Base-by-base conservation (phyloP, 2,888 invertebrate genomes). In the Abrostola tripartita region DNA sequence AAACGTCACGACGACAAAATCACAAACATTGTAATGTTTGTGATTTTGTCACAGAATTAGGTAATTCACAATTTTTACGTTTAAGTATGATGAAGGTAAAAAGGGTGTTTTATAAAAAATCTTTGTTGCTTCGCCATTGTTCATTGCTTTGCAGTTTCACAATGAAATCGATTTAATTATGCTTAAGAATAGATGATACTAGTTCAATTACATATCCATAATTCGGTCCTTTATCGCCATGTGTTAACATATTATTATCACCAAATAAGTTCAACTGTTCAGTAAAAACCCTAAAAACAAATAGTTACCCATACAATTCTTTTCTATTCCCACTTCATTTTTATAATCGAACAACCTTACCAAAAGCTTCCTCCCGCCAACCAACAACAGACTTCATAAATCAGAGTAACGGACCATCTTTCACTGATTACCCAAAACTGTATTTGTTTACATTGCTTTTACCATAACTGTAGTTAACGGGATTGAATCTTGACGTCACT, bases 341-440 rank as follows among this genome's bases (percentile, higher is more conserved):
- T 53, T 54, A 57, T 67, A 63, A 64, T 65, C 42, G n/a, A 65
- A 24, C 59, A 62, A 44, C 44, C 38, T 9, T 38, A 8, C 10
- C 37, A 37, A 35, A 35, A 12, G 24, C 24, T 24, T 24, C 24
- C 50, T 41, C 49, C 35, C 37, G 9, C 56, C 6, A 52, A 52
- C 61, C 38, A 69, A 64, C 51, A 68, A 58, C 58, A 50, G 37
- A 54, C 54, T 60, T 63, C 71, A 77, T 81, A 73, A 76, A 73
- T 79, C 73, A 75, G 53, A 52, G 10, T 71, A 74, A 78, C 74
- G 73, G 76, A 54, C 53, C 81, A 80, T 84, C 84, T 84, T 83
- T 84, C 82, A 75, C 82, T 84, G 76, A 88, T 92, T 88, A 88
- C 84, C 83, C 90, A 86, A 90, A 89, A 88, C 84, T 82, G 82